Evolutionary conservation across 2,113 vertebrate genomes (phyloP).

Genomic region (Eptesicus fuscus): DNA sequence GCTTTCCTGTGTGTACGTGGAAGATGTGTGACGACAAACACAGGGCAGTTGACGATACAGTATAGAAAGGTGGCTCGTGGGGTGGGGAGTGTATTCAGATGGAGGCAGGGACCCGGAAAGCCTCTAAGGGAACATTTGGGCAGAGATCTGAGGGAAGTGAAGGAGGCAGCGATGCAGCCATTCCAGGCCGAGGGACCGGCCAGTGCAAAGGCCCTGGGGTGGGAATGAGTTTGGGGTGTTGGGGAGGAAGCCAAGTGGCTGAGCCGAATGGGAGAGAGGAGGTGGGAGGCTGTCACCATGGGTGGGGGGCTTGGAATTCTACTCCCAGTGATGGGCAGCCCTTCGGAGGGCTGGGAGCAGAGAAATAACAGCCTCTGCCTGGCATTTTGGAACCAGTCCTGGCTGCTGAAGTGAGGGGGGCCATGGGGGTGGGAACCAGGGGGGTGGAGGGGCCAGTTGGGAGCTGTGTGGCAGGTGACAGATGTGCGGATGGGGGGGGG

Average conservation of each 20-base stretch:
- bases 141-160: not conserved
- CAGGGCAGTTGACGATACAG: rapidly evolving
- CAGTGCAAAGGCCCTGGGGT: not conserved
- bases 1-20: too few relatives aligned
- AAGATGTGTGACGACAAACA: rapidly evolving
- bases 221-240: not conserved
- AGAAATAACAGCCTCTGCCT: not conserved
- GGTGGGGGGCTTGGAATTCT: not conserved
- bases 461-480: not conserved
- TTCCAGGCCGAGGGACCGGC: not conserved
- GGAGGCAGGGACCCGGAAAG: not conserved
- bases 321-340: not conserved
- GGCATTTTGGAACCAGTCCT: not conserved
- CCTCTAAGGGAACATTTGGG: not conserved
- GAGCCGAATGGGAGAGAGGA: not conserved
- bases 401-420: not conserved
- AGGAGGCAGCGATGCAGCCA: rapidly evolving
- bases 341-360: not conserved
- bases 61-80: not conserved
- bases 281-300: not conserved
- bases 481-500: rapidly evolving
- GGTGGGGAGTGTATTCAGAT: not conserved
- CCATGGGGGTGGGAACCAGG: not conserved
- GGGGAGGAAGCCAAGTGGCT: not conserved
- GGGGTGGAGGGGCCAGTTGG: not conserved